A percentile compares a stretch with the other conserved stretches of the same genome.
Evolutionary conservation across 92 coral and sea anemone species (phyloP).

Genomic region (Zoanthus gigantus): DNA sequence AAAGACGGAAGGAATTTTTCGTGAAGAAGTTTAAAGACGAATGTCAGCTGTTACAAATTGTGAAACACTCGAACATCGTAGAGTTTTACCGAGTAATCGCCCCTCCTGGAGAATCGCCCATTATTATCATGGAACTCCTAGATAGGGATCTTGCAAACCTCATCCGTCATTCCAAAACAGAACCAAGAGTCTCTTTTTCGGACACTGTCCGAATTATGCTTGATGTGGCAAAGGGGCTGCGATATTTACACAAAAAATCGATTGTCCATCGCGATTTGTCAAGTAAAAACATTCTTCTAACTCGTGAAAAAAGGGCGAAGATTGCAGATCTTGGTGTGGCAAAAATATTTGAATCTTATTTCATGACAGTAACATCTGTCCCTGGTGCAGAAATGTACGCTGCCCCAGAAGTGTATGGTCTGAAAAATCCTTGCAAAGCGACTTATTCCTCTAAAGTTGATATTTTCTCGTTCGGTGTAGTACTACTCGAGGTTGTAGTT

Average conservation of each 20-base stretch:
- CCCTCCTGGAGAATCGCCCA: constrained; percentile 69
- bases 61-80: constrained; percentile 76
- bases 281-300: constrained; percentile 78
- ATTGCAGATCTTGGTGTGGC: constrained; percentile 87
- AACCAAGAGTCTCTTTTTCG: constrained; percentile 63
- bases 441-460: constrained; percentile 77
- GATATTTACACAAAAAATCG: constrained; percentile 69
- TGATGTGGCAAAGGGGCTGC: constrained; percentile 76
- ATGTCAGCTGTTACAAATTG: constrained; percentile 60
- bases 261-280: constrained; percentile 86
- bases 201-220: constrained; percentile 79
- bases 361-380: constrained; percentile 70
- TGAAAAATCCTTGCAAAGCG: constrained; percentile 37
- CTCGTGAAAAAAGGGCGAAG: constrained; percentile 64
- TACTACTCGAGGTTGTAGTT: constrained; percentile 78
- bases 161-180: constrained; percentile 42
- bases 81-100: constrained; percentile 72
- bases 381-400: constrained; percentile 78
- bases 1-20: constrained; percentile 40
- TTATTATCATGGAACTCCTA: constrained; percentile 77
- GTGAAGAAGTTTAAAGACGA: constrained; percentile 68
- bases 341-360: constrained; percentile 73
- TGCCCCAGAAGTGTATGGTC: constrained; percentile 77
- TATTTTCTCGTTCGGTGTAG: constrained; percentile 83
- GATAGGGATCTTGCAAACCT: constrained; percentile 64